A percentile compares a stretch with the other conserved stretches of the same genome.
These are phyloP conservation scores for Hemaris fuciformis DNA, from an alignment of 2,888 invertebrate genomes.

Conservation along the genomic window DNA sequence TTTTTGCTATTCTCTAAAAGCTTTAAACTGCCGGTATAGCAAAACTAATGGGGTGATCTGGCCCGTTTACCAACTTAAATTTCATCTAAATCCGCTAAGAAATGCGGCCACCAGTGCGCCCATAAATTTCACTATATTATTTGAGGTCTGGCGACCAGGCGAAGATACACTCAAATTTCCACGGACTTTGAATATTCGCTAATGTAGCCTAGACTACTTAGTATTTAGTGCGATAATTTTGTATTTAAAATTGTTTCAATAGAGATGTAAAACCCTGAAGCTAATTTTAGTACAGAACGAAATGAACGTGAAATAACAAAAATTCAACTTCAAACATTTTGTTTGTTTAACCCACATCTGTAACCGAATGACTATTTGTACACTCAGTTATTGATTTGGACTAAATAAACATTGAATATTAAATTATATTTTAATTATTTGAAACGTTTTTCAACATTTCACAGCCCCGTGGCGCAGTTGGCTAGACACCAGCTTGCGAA, in stretches of 20 bases:
- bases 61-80: conserved; percentile 6
- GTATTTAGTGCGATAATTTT: not conserved
- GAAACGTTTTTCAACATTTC: no score
- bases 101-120: not conserved
- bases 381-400: no score
- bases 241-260: not conserved
- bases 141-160: not conserved
- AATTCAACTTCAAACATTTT: no score
- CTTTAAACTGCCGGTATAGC: not conserved
- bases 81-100: not conserved
- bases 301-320: no score
- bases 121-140: conserved; percentile 4
- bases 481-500: no score
- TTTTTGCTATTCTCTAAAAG: not conserved
- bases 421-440: no score
- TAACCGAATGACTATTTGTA: no score
- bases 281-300: no score
- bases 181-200: not conserved
- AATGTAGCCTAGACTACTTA: not conserved
- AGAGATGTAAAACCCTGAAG: no score
- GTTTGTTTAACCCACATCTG: no score
- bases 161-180: not conserved
- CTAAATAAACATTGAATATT: no score
- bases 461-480: no score
- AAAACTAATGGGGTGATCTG: not conserved